phyloP scores from a whole-genome alignment of 1,140 invertebrate species.

The Procambarus virginalis region DNA sequence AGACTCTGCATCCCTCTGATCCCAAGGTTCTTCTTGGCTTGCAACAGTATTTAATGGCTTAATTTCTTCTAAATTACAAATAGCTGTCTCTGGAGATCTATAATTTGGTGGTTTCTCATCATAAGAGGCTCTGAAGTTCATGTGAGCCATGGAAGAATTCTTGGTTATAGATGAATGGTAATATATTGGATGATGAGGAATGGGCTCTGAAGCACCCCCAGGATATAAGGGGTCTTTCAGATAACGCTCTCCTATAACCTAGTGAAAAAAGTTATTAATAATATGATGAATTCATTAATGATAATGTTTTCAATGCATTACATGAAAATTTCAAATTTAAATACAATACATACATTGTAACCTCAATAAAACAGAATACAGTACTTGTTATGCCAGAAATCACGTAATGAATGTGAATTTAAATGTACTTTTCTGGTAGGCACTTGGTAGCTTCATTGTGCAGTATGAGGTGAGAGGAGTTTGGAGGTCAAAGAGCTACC shows the following conservation, averaged over 20 bases:
- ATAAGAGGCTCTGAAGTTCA: conserved; percentile 19
- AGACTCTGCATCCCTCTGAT: conserved; percentile 39
- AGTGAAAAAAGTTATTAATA: neutral
- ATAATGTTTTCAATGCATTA: too few relatives aligned
- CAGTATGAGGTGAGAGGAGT: too few relatives aligned
- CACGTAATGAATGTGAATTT: neutral
- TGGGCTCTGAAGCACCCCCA: conserved; percentile 8
- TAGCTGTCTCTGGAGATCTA: conserved; percentile 19
- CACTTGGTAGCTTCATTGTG: too few relatives aligned
- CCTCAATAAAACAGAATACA: too few relatives aligned
- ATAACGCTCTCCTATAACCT: conserved; percentile 40
- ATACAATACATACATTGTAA: too few relatives aligned
- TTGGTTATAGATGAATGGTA: conserved; percentile 35
- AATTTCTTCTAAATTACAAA: conserved; percentile 36
- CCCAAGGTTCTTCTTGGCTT: conserved; percentile 25
- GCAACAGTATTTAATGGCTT: conserved; percentile 25
- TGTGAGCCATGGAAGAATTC: conserved; percentile 1
- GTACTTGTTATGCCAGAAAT: too few relatives aligned
- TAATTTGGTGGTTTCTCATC: conserved; percentile 37
- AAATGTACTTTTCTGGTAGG: too few relatives aligned
- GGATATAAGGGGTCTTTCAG: conserved; percentile 41
- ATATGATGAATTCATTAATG: too few relatives aligned
- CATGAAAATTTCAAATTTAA: too few relatives aligned
- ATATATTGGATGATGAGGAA: conserved; percentile 25
- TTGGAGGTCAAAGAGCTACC: too few relatives aligned